phyloP scores from a whole-genome alignment of 2,888 invertebrate species.

The Lithophane leautieri region DNA sequence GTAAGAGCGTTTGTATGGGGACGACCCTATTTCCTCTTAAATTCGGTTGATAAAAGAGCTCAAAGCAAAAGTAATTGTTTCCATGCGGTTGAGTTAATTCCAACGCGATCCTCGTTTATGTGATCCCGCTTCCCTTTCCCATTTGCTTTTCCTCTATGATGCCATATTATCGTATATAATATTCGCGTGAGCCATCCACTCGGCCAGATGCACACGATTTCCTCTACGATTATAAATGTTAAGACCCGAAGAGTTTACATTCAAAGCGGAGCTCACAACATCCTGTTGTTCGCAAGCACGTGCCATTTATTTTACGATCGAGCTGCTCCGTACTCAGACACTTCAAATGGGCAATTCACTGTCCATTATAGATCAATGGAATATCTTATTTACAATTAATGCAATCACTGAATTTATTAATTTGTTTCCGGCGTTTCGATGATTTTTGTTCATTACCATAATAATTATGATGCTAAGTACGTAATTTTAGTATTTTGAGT shows the following conservation, averaged over 20 bases:
- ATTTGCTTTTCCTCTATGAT: conserved; percentile 79
- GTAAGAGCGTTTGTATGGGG: too few species aligned
- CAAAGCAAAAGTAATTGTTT: conserved; percentile 67
- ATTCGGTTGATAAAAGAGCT: conserved; percentile 39
- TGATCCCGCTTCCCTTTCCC: conserved; percentile 78
- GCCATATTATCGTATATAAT: conserved; percentile 65
- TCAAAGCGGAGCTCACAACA: conserved; percentile 77
- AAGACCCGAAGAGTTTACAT: conserved; percentile 77
- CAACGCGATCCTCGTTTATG: conserved; percentile 72
- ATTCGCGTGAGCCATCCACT: conserved; percentile 72
- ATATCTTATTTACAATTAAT: conserved; percentile 52
- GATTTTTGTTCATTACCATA: not conserved
- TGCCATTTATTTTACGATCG: conserved; percentile 80
- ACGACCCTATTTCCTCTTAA: too few species aligned
- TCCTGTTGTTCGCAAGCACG: conserved; percentile 82
- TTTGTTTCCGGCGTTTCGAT: conserved; percentile 35
- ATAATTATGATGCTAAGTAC: too few species aligned
- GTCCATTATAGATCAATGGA: conserved; percentile 64
- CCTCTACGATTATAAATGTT: conserved; percentile 77
- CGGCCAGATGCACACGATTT: conserved; percentile 83
- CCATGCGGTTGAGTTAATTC: conserved; percentile 68
- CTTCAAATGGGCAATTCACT: conserved; percentile 61
- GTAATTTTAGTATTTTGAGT: conserved; percentile 1
- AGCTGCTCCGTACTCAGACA: conserved; percentile 65
- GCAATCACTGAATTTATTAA: conserved; percentile 25